phyloP scores from a whole-genome alignment of 2,888 invertebrate species.

The Brenthis ino region DNA sequence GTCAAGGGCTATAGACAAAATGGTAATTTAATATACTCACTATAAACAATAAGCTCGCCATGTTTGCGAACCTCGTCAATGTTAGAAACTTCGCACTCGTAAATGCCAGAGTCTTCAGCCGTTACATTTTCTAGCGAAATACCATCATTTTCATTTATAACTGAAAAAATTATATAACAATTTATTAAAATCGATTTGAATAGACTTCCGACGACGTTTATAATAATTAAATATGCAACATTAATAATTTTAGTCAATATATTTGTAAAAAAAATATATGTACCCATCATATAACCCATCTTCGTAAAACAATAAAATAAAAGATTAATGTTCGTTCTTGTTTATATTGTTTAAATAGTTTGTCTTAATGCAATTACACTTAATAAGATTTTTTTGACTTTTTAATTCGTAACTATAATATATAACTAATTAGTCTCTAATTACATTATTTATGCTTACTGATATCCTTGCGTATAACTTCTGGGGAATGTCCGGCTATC shows the following conservation, averaged over 20 bases:
- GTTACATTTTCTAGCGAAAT: conserved; percentile 54
- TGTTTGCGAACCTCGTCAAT: conserved; percentile 53
- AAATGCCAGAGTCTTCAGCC: conserved; percentile 60
- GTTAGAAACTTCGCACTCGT: conserved; percentile 65
- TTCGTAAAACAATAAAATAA: too few relatives aligned
- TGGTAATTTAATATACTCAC: conserved; percentile 52
- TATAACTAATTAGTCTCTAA: not conserved
- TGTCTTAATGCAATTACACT: too few relatives aligned
- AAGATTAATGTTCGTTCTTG: too few relatives aligned
- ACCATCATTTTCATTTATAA: conserved; percentile 55
- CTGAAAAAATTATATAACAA: conserved; percentile 49
- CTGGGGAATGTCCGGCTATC: conserved; percentile 47
- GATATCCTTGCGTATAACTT: conserved; percentile 47
- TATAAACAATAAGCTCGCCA: conserved; percentile 58
- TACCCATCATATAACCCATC: too few relatives aligned
- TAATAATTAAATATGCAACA: too few relatives aligned
- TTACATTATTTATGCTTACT: conserved; percentile 44
- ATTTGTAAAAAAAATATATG: too few relatives aligned
- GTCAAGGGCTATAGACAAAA: not conserved
- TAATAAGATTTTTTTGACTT: too few relatives aligned
- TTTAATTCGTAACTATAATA: not conserved
- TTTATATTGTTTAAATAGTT: too few relatives aligned
- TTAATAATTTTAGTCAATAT: too few relatives aligned
- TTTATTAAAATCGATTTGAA: not conserved
- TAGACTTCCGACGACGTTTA: too few relatives aligned